Conservation (phyloP, 1,140 invertebrate species). For the Holotrichia oblita region DNA sequence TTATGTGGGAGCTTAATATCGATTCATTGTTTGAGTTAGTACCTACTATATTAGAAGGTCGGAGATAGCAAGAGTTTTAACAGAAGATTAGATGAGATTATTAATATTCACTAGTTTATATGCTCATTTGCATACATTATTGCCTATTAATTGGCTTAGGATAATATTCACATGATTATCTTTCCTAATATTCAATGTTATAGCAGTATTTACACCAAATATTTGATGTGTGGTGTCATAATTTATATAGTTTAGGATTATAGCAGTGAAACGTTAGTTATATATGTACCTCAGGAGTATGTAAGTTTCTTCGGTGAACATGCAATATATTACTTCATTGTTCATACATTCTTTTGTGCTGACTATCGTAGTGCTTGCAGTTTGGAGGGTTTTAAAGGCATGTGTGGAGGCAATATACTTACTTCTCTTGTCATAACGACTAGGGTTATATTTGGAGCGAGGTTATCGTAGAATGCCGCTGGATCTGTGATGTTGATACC, state of each 20-base stretch:
- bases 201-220: background rate
- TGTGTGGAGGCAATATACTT: slow-evolving; percentile 50
- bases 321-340: background rate
- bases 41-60: no score
- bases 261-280: background rate
- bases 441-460: slow-evolving; percentile 87
- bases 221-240: background rate
- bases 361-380: background rate
- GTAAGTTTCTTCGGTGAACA: background rate
- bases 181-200: background rate
- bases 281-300: background rate
- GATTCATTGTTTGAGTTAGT: no score
- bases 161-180: background rate
- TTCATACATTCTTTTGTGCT: background rate
- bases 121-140: no score
- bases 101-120: no score
- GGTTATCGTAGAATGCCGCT: slow-evolving; percentile 85
- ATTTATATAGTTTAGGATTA: background rate
- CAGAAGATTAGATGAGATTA: no score
- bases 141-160: background rate
- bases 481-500: slow-evolving; percentile 86
- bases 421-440: slow-evolving; percentile 90
- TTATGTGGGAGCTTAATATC: no score
- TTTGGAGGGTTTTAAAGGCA: background rate
- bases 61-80: no score